A percentile compares a stretch with the other conserved stretches of the same genome.
Conservation (phyloP, 2,888 invertebrate genomes). For the Euphydryas editha region DNA sequence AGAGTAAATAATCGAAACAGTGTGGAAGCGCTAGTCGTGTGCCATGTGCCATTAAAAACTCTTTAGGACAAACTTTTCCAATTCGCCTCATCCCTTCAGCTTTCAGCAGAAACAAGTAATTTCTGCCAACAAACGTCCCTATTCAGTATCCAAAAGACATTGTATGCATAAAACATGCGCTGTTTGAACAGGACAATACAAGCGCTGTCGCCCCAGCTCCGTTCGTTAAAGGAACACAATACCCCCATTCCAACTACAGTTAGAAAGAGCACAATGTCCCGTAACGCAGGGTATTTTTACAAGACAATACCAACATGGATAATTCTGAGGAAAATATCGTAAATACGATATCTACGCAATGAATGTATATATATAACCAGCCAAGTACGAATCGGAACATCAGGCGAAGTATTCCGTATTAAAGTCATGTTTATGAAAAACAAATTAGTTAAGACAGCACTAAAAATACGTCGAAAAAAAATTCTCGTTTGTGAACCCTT, state of each 20-base stretch:
- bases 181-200: constrained; percentile 67
- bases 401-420: too few relatives aligned
- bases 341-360: not conserved
- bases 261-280: constrained; percentile 27
- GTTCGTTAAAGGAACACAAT: constrained; percentile 47
- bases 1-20: not conserved
- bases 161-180: constrained; percentile 71
- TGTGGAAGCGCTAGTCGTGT: not conserved
- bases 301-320: constrained; percentile 12
- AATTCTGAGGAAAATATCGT: not conserved
- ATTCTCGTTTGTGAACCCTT: too few relatives aligned
- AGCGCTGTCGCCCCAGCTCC: constrained; percentile 63
- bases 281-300: constrained; percentile 26
- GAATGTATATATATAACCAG: not conserved
- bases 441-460: not conserved
- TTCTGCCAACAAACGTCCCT: constrained; percentile 43
- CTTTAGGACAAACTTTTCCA: constrained; percentile 29
- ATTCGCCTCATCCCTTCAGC: constrained; percentile 33
- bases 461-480: too few relatives aligned
- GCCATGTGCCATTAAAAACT: constrained; percentile 7
- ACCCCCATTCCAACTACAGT: constrained; percentile 41
- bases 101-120: constrained; percentile 40
- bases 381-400: too few relatives aligned
- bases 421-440: too few relatives aligned
- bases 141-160: constrained; percentile 54